These are phyloP conservation scores for Gymnoscopelus microlampas DNA, from an alignment of 2,797 vertebrate genomes.

Conservation along the genomic window DNA sequence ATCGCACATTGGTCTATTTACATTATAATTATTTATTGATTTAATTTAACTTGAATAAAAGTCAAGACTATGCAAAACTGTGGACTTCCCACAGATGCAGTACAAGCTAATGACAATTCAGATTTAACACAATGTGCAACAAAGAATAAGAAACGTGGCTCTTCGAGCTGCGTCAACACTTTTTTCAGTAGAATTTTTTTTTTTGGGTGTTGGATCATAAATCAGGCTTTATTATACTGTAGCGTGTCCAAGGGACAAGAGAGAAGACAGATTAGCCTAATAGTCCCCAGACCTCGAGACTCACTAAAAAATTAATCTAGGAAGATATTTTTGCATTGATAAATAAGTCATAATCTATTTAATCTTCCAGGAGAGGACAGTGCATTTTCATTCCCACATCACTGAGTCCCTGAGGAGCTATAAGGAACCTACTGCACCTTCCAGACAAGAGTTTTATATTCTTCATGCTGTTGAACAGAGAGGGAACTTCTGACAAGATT, in stretches of 20 bases:
- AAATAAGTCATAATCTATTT: conserved; percentile 69
- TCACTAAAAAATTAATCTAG: conserved; percentile 57
- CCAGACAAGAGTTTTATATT: background rate
- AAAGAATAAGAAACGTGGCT: too few species aligned
- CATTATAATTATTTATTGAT: too few species aligned
- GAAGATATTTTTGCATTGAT: conserved; percentile 68
- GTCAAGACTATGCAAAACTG: background rate
- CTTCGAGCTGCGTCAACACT: too few species aligned
- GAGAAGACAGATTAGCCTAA: conserved; percentile 17
- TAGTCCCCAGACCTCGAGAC: conserved; percentile 35
- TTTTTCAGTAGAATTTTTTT: too few species aligned
- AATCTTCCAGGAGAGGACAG: conserved; percentile 49
- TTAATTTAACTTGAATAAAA: background rate
- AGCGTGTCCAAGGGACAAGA: conserved; percentile 3
- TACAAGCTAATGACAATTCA: background rate
- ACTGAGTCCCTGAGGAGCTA: conserved; percentile 18
- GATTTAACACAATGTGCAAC: too few species aligned
- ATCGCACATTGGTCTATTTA: conserved; percentile 4
- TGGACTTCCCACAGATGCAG: background rate
- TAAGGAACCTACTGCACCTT: conserved; percentile 29
- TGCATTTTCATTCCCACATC: conserved; percentile 11
- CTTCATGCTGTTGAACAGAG: background rate
- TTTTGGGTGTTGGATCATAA: too few species aligned
- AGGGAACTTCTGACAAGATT: background rate
- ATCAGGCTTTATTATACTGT: background rate